phyloP scores from a whole-genome alignment of 2,113 vertebrate species.

The Apodemus speciosus region DNA sequence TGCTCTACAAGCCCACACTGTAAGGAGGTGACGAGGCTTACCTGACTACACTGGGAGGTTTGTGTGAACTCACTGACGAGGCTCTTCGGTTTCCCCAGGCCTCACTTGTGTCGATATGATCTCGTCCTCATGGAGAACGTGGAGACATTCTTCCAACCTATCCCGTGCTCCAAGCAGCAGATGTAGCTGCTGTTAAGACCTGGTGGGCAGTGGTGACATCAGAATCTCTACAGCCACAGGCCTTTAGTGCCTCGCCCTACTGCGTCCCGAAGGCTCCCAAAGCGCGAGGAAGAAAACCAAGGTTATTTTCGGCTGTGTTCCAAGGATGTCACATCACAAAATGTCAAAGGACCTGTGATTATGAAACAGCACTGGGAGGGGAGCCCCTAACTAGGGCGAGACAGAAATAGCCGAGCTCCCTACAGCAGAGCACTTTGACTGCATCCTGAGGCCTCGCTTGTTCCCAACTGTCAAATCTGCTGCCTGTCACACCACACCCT shows the following conservation, averaged over 20 bases:
- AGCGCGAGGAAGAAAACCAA: neutral
- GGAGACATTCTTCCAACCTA: slow-evolving; percentile 87
- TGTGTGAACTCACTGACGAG: neutral
- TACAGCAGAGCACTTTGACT: neutral
- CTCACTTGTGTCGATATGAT: slow-evolving; percentile 92
- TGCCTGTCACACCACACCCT: neutral
- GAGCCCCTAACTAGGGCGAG: slow-evolving; percentile 69
- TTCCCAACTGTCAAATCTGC: neutral
- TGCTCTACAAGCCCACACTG: neutral
- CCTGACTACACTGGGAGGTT: neutral
- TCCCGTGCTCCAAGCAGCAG: slow-evolving; percentile 84
- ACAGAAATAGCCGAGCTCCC: slow-evolving; percentile 64
- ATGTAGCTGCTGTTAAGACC: neutral
- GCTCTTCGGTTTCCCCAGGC: slow-evolving; percentile 78
- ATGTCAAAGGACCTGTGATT: slow-evolving; percentile 42
- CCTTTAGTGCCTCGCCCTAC: neutral
- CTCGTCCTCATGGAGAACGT: slow-evolving; percentile 90
- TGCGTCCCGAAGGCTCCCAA: neutral
- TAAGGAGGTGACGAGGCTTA: neutral
- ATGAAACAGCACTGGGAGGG: slow-evolving; percentile 17
- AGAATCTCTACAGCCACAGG: neutral
- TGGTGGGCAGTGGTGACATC: neutral
- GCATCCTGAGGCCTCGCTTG: neutral
- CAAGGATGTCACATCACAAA: slow-evolving; percentile 45
- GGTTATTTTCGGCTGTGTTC: neutral